Conservation (phyloP, 92 coral and sea anemone species). For the Heteractis magnifica region DNA sequence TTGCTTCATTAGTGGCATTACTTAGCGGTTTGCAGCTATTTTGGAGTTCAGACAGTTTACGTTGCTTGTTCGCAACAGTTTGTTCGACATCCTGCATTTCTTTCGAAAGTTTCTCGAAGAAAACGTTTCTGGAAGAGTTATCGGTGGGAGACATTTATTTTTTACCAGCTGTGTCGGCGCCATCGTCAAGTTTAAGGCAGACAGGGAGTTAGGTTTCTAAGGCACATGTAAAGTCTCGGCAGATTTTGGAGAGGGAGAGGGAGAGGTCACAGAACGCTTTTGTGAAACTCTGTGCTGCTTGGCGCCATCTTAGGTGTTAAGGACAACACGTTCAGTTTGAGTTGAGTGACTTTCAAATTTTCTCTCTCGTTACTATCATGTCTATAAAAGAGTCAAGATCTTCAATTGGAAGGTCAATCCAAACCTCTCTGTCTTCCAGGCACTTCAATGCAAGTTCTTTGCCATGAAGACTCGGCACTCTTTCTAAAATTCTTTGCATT, state of each 20-base stretch:
- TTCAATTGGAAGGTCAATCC: slow-evolving; percentile 39
- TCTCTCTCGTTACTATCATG: slow-evolving; percentile 42
- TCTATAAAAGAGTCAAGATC: slow-evolving; percentile 50
- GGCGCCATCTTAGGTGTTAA: slow-evolving; percentile 1
- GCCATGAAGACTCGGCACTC: slow-evolving; percentile 35
- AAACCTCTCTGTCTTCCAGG: slow-evolving; percentile 34
- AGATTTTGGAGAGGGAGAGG: slow-evolving; percentile 31
- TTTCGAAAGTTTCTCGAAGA: slow-evolving; percentile 30
- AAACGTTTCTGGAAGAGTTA: slow-evolving; percentile 34
- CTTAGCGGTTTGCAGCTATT: slow-evolving; percentile 10
- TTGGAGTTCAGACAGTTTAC: slow-evolving; percentile 29
- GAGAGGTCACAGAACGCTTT: slow-evolving; percentile 23
- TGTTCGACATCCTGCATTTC: slow-evolving; percentile 31
- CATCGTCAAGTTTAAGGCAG: slow-evolving; percentile 17
- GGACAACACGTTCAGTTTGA: slow-evolving; percentile 19
- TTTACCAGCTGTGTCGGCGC: slow-evolving; percentile 10
- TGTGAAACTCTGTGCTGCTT: slow-evolving; percentile 14
- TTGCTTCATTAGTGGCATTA: slow-evolving; percentile 1
- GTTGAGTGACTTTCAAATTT: slow-evolving; percentile 34
- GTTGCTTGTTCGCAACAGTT: slow-evolving; percentile 43
- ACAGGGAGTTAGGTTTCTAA: background rate
- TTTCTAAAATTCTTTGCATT: slow-evolving; percentile 16
- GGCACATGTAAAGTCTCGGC: slow-evolving; percentile 7
- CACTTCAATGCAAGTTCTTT: slow-evolving; percentile 41
- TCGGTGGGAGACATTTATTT: slow-evolving; percentile 32